Evolutionary conservation across 2,797 vertebrate species (phyloP).

Genomic region (Cichlasoma orientale): DNA sequence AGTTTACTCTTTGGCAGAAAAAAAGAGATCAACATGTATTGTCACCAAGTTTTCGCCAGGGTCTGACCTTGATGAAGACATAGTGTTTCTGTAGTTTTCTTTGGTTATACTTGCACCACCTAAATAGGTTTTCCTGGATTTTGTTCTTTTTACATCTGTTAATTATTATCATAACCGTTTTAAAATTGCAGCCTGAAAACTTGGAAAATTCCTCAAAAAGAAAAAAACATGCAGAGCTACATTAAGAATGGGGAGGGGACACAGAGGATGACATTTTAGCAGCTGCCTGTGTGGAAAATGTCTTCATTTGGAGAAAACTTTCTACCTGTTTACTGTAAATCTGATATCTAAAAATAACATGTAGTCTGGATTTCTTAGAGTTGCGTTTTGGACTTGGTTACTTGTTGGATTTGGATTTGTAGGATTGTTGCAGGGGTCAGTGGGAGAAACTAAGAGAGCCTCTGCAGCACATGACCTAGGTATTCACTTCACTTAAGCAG

Average conservation of each 20-base stretch:
- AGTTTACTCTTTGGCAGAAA: neutral
- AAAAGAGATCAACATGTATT: neutral
- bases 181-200: neutral
- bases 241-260: neutral
- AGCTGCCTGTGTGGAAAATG: conserved; percentile 6
- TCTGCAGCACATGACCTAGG: conserved; percentile 36
- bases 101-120: neutral
- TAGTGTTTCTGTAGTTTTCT: neutral
- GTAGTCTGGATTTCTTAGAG: neutral
- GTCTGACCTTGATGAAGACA: neutral
- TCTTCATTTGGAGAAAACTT: neutral
- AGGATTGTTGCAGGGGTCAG: conserved; percentile 1
- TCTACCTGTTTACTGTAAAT: neutral
- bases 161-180: neutral
- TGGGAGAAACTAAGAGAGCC: conserved; percentile 15
- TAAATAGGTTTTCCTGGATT: neutral
- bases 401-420: neutral
- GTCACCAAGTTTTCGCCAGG: neutral
- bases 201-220: neutral
- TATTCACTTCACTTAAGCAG: conserved; percentile 32
- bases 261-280: neutral
- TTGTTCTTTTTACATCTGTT: neutral
- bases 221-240: neutral
- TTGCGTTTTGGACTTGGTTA: neutral
- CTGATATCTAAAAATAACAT: neutral